Conservation (phyloP, 2,113 vertebrate species). For the Mugil cephalus region DNA sequence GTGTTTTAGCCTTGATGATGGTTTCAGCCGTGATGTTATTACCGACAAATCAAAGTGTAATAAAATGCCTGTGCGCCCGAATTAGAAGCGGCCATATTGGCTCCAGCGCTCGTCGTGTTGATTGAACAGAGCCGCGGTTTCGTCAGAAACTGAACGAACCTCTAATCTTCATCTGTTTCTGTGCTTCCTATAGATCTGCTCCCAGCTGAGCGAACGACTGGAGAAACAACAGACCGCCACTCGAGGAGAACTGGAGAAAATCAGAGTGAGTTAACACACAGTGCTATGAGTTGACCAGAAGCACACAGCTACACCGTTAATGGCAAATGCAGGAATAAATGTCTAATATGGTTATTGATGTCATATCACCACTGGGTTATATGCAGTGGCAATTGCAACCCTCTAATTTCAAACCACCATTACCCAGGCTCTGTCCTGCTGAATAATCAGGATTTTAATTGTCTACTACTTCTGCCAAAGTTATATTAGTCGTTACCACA, state of each 20-base stretch:
- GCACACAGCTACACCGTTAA: neutral
- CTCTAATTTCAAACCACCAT: no score
- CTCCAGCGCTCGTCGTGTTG: neutral
- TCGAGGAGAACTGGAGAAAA: conserved; percentile 96
- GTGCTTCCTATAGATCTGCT: conserved; percentile 90
- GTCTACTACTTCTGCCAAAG: no score
- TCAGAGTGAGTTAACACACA: conserved; percentile 87
- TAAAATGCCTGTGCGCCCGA: no score
- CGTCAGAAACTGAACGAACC: neutral
- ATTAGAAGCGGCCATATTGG: neutral
- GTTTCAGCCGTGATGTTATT: no score
- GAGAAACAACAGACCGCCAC: conserved; percentile 97
- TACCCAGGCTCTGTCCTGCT: no score
- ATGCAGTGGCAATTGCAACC: neutral
- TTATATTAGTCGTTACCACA: no score
- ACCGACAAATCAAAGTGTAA: no score
- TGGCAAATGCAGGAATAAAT: neutral
- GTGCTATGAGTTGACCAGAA: conserved; percentile 1
- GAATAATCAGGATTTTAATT: no score
- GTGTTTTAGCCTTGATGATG: no score
- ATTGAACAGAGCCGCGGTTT: neutral
- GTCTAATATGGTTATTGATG: no score
- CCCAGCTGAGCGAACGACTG: conserved; percentile 96
- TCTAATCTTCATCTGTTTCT: neutral
- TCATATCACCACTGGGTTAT: neutral